phyloP scores from a whole-genome alignment of 2,797 vertebrate genomes.

The Eurystomus glaucurus region DNA sequence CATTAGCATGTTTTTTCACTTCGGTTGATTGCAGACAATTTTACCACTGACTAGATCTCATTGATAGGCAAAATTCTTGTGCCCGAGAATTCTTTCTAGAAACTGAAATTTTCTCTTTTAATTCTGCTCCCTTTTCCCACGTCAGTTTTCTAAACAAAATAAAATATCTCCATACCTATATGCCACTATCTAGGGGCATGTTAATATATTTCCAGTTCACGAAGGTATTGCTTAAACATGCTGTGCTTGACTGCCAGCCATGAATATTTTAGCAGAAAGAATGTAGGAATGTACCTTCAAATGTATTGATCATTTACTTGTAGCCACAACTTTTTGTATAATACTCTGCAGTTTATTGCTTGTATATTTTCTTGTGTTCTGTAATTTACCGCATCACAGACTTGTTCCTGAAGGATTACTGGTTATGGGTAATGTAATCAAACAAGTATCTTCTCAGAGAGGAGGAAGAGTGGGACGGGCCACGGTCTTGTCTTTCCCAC shows the following conservation, averaged over 20 bases:
- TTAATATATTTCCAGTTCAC: neutral
- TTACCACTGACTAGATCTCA: neutral
- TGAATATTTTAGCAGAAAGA: conserved; percentile 50
- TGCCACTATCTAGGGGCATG: neutral
- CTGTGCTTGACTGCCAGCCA: neutral
- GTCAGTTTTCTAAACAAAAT: neutral
- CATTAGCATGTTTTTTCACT: neutral
- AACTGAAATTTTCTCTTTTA: neutral
- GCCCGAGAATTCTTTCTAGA: neutral
- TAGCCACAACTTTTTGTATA: neutral
- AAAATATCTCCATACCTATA: neutral
- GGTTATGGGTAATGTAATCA: neutral
- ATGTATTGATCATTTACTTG: neutral
- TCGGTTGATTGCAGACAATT: neutral
- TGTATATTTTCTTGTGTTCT: neutral
- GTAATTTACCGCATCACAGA: neutral
- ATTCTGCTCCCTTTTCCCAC: neutral
- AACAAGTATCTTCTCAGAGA: neutral
- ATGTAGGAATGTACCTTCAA: neutral
- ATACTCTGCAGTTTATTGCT: conserved; percentile 1
- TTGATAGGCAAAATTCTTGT: neutral
- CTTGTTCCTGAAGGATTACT: neutral
- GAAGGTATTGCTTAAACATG: neutral
- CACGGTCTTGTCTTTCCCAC: neutral
- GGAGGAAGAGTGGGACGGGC: neutral